A percentile compares a stretch with the other conserved stretches of the same genome.
phyloP scores from a whole-genome alignment of 2,888 invertebrate genomes.

The Alentia gelatinosa region DNA sequence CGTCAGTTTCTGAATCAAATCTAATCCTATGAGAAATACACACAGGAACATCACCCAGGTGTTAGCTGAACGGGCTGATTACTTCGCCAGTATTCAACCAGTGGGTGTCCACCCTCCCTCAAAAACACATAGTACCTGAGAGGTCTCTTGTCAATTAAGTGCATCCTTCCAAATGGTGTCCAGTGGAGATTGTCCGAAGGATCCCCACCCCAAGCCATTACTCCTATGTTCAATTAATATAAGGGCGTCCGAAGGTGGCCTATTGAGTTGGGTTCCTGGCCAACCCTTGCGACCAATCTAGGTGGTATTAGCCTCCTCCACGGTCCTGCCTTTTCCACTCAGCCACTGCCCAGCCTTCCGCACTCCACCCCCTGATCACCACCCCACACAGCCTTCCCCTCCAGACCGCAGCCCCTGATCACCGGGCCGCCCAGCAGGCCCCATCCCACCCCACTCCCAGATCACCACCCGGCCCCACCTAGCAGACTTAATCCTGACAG shows the following conservation, averaged over 20 bases:
- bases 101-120: background rate
- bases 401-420: background rate
- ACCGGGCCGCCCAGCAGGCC: no score
- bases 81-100: no score
- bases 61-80: no score
- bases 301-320: background rate
- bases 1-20: no score
- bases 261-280: background rate
- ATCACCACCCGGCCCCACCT: no score
- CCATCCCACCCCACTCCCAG: no score
- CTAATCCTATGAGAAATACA: no score
- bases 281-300: background rate
- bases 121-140: background rate
- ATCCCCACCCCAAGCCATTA: background rate
- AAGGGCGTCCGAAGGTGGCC: background rate
- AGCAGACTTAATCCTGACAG: no score
- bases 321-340: background rate
- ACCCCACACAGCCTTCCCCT: background rate
- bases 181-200: background rate
- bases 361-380: background rate
- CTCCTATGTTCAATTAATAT: background rate
- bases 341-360: background rate
- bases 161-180: background rate
- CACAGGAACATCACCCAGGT: no score
- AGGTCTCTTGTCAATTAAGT: background rate